Conservation (phyloP, 2,888 invertebrate genomes). For the Sphecodes monilicornis region DNA sequence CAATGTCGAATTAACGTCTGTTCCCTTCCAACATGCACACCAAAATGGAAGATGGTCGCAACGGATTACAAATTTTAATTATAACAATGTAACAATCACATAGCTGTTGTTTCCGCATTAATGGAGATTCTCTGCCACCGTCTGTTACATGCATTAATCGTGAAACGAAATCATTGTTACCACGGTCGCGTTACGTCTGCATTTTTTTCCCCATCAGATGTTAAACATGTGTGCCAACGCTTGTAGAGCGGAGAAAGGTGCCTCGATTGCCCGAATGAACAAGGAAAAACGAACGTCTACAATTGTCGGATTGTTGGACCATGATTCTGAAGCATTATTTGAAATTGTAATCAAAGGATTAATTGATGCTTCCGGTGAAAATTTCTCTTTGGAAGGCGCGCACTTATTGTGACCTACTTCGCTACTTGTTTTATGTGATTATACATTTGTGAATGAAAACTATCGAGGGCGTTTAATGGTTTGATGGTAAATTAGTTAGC, state of each 20-base stretch:
- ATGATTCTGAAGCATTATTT: background rate
- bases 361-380: background rate
- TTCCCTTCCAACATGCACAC: slow-evolving; percentile 26
- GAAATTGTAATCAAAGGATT: background rate
- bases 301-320: background rate
- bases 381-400: background rate
- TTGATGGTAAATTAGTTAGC: background rate
- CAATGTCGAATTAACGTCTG: slow-evolving; percentile 16
- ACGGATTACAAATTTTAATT: slow-evolving; percentile 11
- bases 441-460: background rate
- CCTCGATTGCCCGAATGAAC: slow-evolving; percentile 35
- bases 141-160: slow-evolving; percentile 11
- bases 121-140: background rate
- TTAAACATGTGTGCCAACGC: slow-evolving; percentile 43
- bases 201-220: slow-evolving; percentile 23
- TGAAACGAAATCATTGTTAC: slow-evolving; percentile 30
- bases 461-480: background rate
- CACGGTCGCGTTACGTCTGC: slow-evolving; percentile 26
- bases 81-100: slow-evolving; percentile 17
- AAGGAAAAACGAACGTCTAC: background rate
- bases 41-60: slow-evolving; percentile 9
- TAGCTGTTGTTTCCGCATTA: slow-evolving; percentile 26
- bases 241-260: slow-evolving; percentile 51
- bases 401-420: background rate
- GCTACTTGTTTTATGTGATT: background rate